These are phyloP conservation scores for Microctenopoma steveboyesi DNA, from an alignment of 2,797 vertebrate species.

Conservation along the genomic window DNA sequence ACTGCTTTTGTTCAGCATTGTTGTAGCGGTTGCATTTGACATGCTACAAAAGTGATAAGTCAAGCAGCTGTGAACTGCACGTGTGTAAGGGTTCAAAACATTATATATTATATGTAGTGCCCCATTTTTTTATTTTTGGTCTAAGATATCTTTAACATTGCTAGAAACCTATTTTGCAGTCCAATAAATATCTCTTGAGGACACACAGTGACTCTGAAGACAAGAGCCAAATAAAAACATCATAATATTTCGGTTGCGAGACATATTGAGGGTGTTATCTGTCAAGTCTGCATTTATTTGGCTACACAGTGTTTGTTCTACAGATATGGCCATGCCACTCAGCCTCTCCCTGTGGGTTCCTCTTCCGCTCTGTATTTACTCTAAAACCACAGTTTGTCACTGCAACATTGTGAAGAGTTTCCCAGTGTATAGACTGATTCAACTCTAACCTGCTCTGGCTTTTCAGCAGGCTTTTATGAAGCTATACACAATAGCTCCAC, in stretches of 20 bases:
- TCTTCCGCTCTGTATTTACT: slow-evolving; percentile 29
- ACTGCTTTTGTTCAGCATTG: too few relatives aligned
- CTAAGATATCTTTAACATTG: background rate
- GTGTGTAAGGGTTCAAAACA: background rate
- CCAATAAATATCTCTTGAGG: background rate
- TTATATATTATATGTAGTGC: too few relatives aligned
- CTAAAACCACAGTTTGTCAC: slow-evolving; percentile 41
- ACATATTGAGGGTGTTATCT: slow-evolving; percentile 1
- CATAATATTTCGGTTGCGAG: slow-evolving; percentile 6
- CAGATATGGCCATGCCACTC: slow-evolving; percentile 15
- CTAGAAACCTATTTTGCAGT: background rate
- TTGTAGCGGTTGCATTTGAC: too few relatives aligned
- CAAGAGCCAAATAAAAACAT: slow-evolving; percentile 12
- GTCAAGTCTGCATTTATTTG: slow-evolving; percentile 28
- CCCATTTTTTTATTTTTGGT: background rate
- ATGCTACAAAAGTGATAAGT: too few relatives aligned
- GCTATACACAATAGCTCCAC: slow-evolving; percentile 34
- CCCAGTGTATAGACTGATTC: slow-evolving; percentile 19
- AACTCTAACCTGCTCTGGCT: slow-evolving; percentile 37
- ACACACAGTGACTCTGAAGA: background rate
- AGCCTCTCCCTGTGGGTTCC: slow-evolving; percentile 11
- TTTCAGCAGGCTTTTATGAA: slow-evolving; percentile 44
- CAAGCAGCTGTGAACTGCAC: background rate
- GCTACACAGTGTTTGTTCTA: slow-evolving; percentile 28
- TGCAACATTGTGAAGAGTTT: slow-evolving; percentile 31